Conservation (phyloP, 1,140 invertebrate genomes). For the Physella acuta region DNA sequence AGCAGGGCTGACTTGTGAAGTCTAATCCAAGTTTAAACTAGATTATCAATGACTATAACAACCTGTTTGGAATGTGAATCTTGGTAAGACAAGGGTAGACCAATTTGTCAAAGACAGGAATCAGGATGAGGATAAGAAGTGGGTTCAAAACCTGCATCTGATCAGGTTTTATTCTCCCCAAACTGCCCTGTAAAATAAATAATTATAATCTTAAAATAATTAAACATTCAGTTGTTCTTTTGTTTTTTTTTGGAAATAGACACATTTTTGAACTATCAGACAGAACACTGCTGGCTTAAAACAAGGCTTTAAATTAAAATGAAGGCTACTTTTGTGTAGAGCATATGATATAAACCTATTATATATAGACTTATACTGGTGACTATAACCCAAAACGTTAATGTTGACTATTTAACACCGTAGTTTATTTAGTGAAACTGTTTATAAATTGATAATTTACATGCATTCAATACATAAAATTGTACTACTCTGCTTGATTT, state of each 20-base stretch:
- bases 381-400: too few relatives aligned
- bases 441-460: too few relatives aligned
- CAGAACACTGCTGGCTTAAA: not conserved
- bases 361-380: too few relatives aligned
- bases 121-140: constrained; percentile 79
- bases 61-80: constrained; percentile 62
- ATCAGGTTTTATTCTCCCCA: constrained; percentile 54
- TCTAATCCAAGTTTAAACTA: not conserved
- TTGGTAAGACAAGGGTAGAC: constrained; percentile 68
- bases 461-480: too few relatives aligned
- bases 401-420: too few relatives aligned
- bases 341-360: too few relatives aligned
- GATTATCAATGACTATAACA: constrained; percentile 1
- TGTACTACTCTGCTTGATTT: too few relatives aligned
- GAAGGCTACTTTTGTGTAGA: not conserved
- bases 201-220: not conserved
- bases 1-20: not conserved
- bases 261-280: not conserved
- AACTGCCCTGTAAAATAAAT: constrained; percentile 35
- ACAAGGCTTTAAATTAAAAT: not conserved
- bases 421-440: too few relatives aligned
- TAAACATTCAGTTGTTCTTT: not conserved
- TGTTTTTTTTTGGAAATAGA: not conserved
- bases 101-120: constrained; percentile 80
- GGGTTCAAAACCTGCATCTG: constrained; percentile 71